A percentile compares a stretch with the other conserved stretches of the same genome.
Evolutionary conservation across 2,888 invertebrate species (phyloP).

Genomic region (Phytoseiulus persimilis): DNA sequence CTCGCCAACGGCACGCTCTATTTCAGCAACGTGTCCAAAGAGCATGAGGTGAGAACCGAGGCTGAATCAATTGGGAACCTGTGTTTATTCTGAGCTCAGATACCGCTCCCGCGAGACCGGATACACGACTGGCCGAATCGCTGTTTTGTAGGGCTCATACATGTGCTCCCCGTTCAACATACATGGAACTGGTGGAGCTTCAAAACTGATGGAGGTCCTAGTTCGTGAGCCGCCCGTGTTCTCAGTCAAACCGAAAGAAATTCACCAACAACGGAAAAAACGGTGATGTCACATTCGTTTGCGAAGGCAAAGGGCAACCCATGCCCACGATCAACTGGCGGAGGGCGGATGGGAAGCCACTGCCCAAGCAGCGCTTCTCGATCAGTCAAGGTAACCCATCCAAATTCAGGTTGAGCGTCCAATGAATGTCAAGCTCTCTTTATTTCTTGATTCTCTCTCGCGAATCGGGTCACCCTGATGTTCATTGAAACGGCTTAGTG

Average conservation of each 20-base stretch:
- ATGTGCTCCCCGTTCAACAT: slow-evolving; percentile 91
- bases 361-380: slow-evolving; percentile 32
- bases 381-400: slow-evolving; percentile 26
- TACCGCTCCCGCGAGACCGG: too few species aligned
- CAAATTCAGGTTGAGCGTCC: neutral
- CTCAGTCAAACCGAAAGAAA: slow-evolving; percentile 75
- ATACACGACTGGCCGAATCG: neutral
- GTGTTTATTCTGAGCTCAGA: too few species aligned
- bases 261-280: slow-evolving; percentile 84
- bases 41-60: neutral
- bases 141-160: slow-evolving; percentile 62
- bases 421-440: neutral
- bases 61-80: too few species aligned
- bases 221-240: slow-evolving; percentile 73
- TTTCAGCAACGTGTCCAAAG: slow-evolving; percentile 52
- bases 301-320: slow-evolving; percentile 83
- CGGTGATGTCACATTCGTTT: slow-evolving; percentile 86
- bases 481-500: neutral
- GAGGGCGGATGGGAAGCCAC: slow-evolving; percentile 10
- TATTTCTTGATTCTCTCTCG: neutral
- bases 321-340: slow-evolving; percentile 57
- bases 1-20: slow-evolving; percentile 87
- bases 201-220: slow-evolving; percentile 65
- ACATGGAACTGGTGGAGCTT: slow-evolving; percentile 85
- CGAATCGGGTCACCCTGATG: neutral